A percentile compares a stretch with the other conserved stretches of the same genome.
phyloP scores from a whole-genome alignment of 1,140 invertebrate genomes.

The Dreissena rostriformis region DNA sequence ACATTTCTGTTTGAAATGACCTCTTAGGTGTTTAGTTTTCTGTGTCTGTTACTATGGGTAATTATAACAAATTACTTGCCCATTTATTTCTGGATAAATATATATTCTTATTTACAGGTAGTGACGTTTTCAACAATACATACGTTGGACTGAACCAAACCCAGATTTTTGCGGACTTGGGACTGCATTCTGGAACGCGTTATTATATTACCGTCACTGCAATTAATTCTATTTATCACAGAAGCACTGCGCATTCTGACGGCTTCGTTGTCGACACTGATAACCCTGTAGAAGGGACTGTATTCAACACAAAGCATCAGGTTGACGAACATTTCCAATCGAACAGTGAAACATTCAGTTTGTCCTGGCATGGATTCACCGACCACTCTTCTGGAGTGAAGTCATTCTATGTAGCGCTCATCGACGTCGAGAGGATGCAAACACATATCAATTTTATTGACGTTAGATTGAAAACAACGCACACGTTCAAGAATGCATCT shows the following conservation, averaged over 20 bases:
- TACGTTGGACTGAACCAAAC: conserved; percentile 17
- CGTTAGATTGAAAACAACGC: conserved; percentile 21
- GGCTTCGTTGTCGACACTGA: conserved; percentile 54
- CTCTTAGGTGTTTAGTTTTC: neutral
- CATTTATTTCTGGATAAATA: neutral
- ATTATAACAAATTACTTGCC: neutral
- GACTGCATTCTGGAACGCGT: conserved; percentile 41
- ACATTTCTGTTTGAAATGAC: neutral
- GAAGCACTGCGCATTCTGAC: conserved; percentile 41
- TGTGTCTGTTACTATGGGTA: too few relatives aligned
- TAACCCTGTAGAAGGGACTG: conserved; percentile 45
- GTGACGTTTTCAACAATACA: conserved; percentile 21
- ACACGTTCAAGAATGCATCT: conserved; percentile 16
- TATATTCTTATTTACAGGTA: conserved; percentile 35
- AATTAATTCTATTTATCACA: conserved; percentile 37
- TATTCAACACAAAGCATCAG: conserved; percentile 40
- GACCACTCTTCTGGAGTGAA: conserved; percentile 47
- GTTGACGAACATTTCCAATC: conserved; percentile 20
- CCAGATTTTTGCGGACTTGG: neutral
- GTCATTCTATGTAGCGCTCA: conserved; percentile 39
- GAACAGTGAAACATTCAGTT: conserved; percentile 6
- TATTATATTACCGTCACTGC: conserved; percentile 57
- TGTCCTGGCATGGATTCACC: conserved; percentile 60
- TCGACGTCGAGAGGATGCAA: neutral
- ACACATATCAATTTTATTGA: neutral